These are phyloP conservation scores for Drosophila tropicalis DNA, from an alignment of 1,140 invertebrate species.

Conservation along the genomic window DNA sequence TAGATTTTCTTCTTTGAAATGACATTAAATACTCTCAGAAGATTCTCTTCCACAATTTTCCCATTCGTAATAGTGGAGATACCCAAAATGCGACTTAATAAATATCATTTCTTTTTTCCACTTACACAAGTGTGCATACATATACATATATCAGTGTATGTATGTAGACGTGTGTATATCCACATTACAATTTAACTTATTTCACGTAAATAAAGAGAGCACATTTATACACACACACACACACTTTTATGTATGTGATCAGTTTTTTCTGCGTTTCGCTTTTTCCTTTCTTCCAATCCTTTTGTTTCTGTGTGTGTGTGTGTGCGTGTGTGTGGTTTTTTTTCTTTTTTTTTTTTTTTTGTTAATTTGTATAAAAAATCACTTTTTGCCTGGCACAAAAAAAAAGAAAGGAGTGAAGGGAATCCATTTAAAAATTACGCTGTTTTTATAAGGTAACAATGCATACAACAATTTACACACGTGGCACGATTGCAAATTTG, in stretches of 20 bases:
- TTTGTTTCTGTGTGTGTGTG: neutral
- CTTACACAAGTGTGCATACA: neutral
- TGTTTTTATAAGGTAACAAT: constrained; percentile 81
- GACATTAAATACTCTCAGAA: too few species aligned
- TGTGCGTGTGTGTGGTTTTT: too few species aligned
- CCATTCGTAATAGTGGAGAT: neutral
- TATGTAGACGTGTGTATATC: neutral
- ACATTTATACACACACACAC: constrained; percentile 32
- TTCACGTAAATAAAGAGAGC: constrained; percentile 54
- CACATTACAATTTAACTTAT: constrained; percentile 28
- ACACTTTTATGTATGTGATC: constrained; percentile 7
- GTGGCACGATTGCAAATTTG: constrained; percentile 74
- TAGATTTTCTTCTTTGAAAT: too few species aligned
- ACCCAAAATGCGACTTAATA: neutral
- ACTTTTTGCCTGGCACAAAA: constrained; percentile 60
- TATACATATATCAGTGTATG: neutral
- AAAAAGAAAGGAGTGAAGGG: constrained; percentile 31
- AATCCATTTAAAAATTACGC: constrained; percentile 80
- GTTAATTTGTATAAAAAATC: constrained; percentile 81
- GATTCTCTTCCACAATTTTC: too few species aligned
- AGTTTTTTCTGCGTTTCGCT: constrained; percentile 14
- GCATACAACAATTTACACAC: constrained; percentile 80
- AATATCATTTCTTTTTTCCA: constrained; percentile 1
- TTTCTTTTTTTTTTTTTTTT: constrained; percentile 56
- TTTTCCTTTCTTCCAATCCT: constrained; percentile 1